Evolutionary conservation across 2,888 invertebrate genomes (phyloP).

Genomic region (Aelia acuminata): DNA sequence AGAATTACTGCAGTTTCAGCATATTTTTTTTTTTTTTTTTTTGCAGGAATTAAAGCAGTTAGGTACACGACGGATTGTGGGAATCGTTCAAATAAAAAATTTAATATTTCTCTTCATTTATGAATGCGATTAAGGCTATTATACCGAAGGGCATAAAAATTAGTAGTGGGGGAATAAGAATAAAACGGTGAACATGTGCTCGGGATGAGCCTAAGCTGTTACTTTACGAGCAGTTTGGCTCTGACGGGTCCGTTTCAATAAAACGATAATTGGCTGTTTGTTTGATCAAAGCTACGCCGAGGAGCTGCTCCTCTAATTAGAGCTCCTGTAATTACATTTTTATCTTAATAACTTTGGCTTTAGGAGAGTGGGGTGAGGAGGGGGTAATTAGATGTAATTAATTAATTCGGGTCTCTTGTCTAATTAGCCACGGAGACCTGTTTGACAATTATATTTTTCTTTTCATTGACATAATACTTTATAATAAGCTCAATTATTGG

Average conservation of each 20-base stretch:
- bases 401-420: constrained; percentile 18
- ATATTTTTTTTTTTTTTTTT: too few relatives aligned
- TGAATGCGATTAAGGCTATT: not conserved
- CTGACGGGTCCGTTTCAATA: constrained; percentile 1
- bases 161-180: not conserved
- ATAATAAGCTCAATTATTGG: too few relatives aligned
- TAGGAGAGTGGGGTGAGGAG: not conserved
- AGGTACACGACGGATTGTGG: too few relatives aligned
- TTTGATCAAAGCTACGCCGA: not conserved
- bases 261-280: constrained; percentile 38
- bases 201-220: not conserved
- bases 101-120: not conserved
- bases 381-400: constrained; percentile 46
- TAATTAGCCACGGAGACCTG: constrained; percentile 29
- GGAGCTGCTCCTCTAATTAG: constrained; percentile 42
- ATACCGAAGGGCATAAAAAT: not conserved
- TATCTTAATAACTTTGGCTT: constrained; percentile 16
- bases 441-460: constrained; percentile 3
- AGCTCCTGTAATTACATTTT: constrained; percentile 28
- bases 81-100: too few relatives aligned
- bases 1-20: too few relatives aligned
- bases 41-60: too few relatives aligned
- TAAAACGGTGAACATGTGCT: not conserved
- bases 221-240: constrained; percentile 5
- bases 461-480: not conserved